Evolutionary conservation across 2,888 invertebrate species (phyloP).

Genomic region (Strigamia transsilvanica): DNA sequence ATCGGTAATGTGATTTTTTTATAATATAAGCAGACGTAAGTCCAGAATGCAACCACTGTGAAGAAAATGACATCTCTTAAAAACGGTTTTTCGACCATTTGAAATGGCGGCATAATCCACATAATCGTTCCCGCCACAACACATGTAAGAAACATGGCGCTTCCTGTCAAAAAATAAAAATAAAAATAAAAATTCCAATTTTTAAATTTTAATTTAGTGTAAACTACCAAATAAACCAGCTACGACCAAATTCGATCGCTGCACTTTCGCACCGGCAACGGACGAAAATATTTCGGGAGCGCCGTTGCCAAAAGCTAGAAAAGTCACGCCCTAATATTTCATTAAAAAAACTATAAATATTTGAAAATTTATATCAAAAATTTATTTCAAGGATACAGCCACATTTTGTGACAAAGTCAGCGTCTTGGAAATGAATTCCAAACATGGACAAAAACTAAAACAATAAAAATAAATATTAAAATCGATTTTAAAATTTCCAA

Average conservation of each 20-base stretch:
- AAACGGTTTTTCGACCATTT: constrained; percentile 66
- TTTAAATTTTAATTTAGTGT: background rate
- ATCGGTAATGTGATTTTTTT: background rate
- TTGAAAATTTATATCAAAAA: background rate
- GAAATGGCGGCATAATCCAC: constrained; percentile 67
- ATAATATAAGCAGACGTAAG: constrained; percentile 26
- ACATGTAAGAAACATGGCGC: constrained; percentile 71
- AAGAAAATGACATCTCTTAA: constrained; percentile 68
- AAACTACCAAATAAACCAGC: constrained; percentile 63
- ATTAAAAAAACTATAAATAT: constrained; percentile 12
- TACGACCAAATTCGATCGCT: constrained; percentile 63
- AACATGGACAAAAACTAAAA: constrained; percentile 69
- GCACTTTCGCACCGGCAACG: constrained; percentile 67
- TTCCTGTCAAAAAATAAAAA: constrained; percentile 64
- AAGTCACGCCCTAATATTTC: constrained; percentile 68
- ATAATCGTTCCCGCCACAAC: constrained; percentile 71
- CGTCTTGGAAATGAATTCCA: constrained; percentile 66
- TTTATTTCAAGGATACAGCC: constrained; percentile 63
- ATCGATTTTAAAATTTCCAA: background rate
- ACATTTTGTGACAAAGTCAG: constrained; percentile 68
- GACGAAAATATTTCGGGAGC: constrained; percentile 75
- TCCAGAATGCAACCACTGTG: constrained; percentile 59
- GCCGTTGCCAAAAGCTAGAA: constrained; percentile 76
- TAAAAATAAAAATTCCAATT: background rate
- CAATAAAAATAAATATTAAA: constrained; percentile 56